A percentile compares a stretch with the other conserved stretches of the same genome.
Evolutionary conservation across 1,140 invertebrate genomes (phyloP).

Genomic region (Drosophila mojavensis): DNA sequence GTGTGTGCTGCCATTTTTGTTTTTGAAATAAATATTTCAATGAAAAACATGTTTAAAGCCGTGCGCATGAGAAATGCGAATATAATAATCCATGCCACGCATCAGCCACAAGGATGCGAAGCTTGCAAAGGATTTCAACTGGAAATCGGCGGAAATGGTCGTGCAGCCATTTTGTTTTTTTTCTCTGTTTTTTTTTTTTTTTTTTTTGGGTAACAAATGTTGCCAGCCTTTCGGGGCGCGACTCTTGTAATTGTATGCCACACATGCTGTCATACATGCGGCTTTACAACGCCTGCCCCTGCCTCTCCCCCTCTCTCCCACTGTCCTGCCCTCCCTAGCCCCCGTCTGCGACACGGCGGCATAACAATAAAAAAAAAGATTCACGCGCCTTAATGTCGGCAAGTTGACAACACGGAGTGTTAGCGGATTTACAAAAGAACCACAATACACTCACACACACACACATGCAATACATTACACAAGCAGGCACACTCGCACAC

Average conservation of each 20-base stretch:
- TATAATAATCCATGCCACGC: constrained; percentile 75
- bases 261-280: constrained; percentile 53
- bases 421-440: constrained; percentile 68
- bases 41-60: constrained; percentile 59
- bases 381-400: constrained; percentile 72
- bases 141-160: constrained; percentile 70
- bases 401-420: constrained; percentile 78
- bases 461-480: constrained; percentile 3
- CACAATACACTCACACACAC: constrained; percentile 20
- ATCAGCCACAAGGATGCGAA: constrained; percentile 35
- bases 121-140: constrained; percentile 50
- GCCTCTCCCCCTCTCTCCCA: not conserved
- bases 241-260: constrained; percentile 68
- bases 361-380: constrained; percentile 75
- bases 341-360: constrained; percentile 49
- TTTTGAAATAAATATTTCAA: constrained; percentile 75
- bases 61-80: constrained; percentile 75
- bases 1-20: constrained; percentile 42
- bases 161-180: constrained; percentile 67
- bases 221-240: constrained; percentile 36
- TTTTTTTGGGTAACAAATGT: constrained; percentile 66
- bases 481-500: constrained; percentile 3
- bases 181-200: not conserved
- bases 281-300: constrained; percentile 36
- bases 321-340: constrained; percentile 1